Base-by-base conservation (phyloP, 2,113 vertebrate species). In the Paradoxurus hermaphroditus region DNA sequence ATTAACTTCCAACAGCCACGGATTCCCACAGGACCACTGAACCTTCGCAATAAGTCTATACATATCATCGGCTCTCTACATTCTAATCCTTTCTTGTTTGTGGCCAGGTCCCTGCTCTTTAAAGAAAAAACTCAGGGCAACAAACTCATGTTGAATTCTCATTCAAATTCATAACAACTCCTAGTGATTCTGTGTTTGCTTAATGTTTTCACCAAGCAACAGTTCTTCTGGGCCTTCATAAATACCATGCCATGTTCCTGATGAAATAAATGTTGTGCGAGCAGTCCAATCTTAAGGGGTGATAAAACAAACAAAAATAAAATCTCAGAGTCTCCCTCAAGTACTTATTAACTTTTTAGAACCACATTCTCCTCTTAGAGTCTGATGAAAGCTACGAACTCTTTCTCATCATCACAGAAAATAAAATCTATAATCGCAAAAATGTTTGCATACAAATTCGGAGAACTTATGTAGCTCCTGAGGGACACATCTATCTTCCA, bases 141-240 rank as follows among this genome's bases (percentile, higher is more conserved):
- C 49, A 59, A 90, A 84, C 78, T 84, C 59, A 56, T 90, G 34
- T 68, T 86, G 41, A 96, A 94, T 87, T 67, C 83, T 97, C 75
- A 97, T 96, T 97, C 94, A 95, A 90, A 93, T 95, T 95, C 78
- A 90, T 39, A 92, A 46, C 56, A 62, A 90, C 7, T 90, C 39
- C 51, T 87, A 25, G 11, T 82, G 84, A 93, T 97, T 95, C 75
- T 90, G 59, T 94, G 86, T 92, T 89, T 97, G 62, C 83, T 97
- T 98, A 96, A 89, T 51, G 46, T 89, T 83, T 81, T 77, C 63
- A 90, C 89, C 92, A 53, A 97, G 62, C 75, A 68, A 68, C 34
- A 86, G 34, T 92, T 72, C 49, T 95, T 81, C 8, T 31, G 90
- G 75, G 49, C 39, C 97, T 96, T 92, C 79, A 82, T 96, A 96